Conservation (phyloP, 2,888 invertebrate species). For the Conchocele bisecta region DNA sequence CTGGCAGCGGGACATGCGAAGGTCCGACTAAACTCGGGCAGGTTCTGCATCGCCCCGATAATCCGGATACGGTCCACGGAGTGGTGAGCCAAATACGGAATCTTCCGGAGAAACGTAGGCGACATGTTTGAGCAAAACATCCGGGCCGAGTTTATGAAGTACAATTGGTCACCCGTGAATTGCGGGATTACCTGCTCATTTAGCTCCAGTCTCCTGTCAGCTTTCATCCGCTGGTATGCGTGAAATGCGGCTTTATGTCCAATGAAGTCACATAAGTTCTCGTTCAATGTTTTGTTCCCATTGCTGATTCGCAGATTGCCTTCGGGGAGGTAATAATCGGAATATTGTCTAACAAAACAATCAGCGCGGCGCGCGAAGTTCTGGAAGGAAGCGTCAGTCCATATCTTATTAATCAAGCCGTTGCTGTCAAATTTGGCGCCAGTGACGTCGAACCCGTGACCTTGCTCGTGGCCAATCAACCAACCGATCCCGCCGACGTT, state of each 20-base stretch:
- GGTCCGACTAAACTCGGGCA: slow-evolving; percentile 1
- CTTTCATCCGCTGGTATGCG: slow-evolving; percentile 18
- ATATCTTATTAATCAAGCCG: slow-evolving; percentile 6
- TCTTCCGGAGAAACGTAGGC: slow-evolving; percentile 1
- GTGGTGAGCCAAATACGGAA: slow-evolving; percentile 11
- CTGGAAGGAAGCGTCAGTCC: slow-evolving; percentile 2
- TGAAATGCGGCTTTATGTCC: slow-evolving; percentile 14
- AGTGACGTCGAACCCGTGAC: slow-evolving; percentile 21
- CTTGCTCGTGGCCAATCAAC: slow-evolving; percentile 23
- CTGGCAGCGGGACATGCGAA: slow-evolving; percentile 21
- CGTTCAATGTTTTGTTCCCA: slow-evolving; percentile 32
- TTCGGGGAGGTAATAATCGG: slow-evolving; percentile 22
- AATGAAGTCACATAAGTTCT: slow-evolving; percentile 18
- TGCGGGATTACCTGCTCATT: slow-evolving; percentile 1
- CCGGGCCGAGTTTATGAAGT: slow-evolving; percentile 26
- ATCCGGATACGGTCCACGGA: slow-evolving; percentile 9
- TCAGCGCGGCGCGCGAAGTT: neutral
- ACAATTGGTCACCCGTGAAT: slow-evolving; percentile 33
- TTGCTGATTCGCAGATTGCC: neutral
- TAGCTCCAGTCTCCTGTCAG: neutral
- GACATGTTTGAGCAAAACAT: slow-evolving; percentile 5
- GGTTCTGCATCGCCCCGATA: slow-evolving; percentile 23
- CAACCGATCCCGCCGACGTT: slow-evolving; percentile 27
- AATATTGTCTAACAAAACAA: slow-evolving; percentile 27
- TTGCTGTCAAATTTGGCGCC: slow-evolving; percentile 28